Evolutionary conservation across 1,140 invertebrate genomes (phyloP), one percentile per base, ranked within the genome.

Genomic region (Zaprionus inermis): DNA sequence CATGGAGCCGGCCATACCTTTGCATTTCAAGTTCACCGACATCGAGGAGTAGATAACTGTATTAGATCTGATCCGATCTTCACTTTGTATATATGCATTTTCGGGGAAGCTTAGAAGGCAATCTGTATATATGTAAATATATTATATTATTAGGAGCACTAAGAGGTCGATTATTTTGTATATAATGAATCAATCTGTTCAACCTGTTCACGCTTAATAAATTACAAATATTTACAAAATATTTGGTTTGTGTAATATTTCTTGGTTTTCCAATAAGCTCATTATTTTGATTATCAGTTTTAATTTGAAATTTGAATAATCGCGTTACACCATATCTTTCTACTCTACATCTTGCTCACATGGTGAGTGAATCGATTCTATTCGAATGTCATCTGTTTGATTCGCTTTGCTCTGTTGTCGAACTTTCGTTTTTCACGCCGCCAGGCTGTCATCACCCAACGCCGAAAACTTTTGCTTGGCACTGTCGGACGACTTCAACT

Each of bases 1-100:
- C 0, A 80, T 80, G 72, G 73, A 78, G n/a, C 86, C 86, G 0
- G 68, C 65, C 1, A 90, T 90, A 34, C 34, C 49, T 0, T 79
- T 90, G 14, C 76, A 63, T 24, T 90, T 90, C 18, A 90, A 90
- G 36, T 90, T 90, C 16, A 76, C 61, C 7, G 86, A 90, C 28
- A n/a, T 90, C 0, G 32, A 79, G 1, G 12, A 81, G 2, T 79
- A 58, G 14, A 14, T 18, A 44, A 44, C 7, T 44, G 7, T 44
- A 9, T n/a, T 5, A 28, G 6, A 9, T 16, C 38, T 16, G 38
- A 7, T 52, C 12, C 11, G 5, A n/a, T 28, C 12, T 14, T 12
- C 20, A 28, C 12, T n/a, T 52, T 9, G 49, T 52, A 52, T 28
- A 52, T 52, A 41, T 6, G 24, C 5, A 11, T 44, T 38, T 28